Evolutionary conservation across 2,797 vertebrate species (phyloP).

Genomic region (Todus mexicanus): DNA sequence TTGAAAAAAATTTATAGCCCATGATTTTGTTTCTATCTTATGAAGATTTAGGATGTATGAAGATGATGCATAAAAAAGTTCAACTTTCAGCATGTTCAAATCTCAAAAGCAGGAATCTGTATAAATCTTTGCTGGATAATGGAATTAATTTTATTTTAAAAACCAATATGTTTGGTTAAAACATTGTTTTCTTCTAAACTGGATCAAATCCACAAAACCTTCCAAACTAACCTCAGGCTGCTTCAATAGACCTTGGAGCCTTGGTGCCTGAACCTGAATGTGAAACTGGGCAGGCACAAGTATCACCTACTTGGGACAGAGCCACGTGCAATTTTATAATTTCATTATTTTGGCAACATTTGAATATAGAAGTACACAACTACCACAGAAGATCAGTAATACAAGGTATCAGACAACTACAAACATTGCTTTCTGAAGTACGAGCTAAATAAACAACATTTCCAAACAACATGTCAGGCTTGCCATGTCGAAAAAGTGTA

Average conservation of each 20-base stretch:
- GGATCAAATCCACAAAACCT: not conserved
- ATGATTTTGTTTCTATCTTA: not conserved
- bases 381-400: not conserved
- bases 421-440: not conserved
- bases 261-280: not conserved
- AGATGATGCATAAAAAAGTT: not conserved
- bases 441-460: not conserved
- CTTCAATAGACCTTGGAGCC: not conserved
- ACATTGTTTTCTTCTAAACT: not conserved
- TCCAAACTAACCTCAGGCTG: not conserved
- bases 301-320: not conserved
- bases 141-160: not conserved
- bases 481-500: not conserved
- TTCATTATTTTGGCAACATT: not conserved
- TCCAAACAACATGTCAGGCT: not conserved
- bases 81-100: not conserved
- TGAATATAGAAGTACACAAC: not conserved
- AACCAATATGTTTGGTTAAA: not conserved
- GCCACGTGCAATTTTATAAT: not conserved
- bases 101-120: not conserved
- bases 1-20: not conserved
- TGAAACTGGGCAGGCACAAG: not conserved
- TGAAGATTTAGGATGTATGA: not conserved
- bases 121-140: not conserved
- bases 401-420: not conserved